These are phyloP conservation scores for Parambassis ranga DNA, from an alignment of 2,797 vertebrate genomes.

Conservation along the genomic window DNA sequence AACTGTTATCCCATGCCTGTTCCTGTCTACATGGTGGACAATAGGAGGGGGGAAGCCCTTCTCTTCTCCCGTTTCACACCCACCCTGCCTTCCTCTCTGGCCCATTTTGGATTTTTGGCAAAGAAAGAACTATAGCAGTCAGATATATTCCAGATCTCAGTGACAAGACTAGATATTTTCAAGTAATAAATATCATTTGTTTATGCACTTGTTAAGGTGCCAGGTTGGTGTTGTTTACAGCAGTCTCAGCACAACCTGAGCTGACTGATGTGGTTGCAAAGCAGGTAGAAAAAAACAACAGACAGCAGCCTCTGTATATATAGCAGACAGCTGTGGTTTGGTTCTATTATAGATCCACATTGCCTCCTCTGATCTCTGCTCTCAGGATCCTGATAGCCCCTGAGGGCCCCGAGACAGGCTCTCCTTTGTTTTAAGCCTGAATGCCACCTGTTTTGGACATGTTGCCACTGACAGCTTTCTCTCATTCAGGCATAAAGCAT, in stretches of 20 bases:
- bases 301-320: background rate
- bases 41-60: conserved; percentile 52
- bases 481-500: background rate
- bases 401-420: conserved; percentile 55
- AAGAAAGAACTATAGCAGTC: background rate
- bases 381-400: conserved; percentile 54
- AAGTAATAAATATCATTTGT: background rate
- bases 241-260: conserved; percentile 4
- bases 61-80: conserved; percentile 61
- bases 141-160: background rate
- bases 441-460: conserved; percentile 65
- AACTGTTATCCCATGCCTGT: conserved; percentile 62
- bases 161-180: background rate
- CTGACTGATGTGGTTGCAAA: conserved; percentile 35
- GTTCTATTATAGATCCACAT: conserved; percentile 39
- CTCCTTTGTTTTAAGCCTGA: conserved; percentile 56
- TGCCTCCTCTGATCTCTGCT: conserved; percentile 51
- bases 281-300: conserved; percentile 15
- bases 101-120: background rate
- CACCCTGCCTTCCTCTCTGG: conserved; percentile 17
- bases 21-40: conserved; percentile 54
- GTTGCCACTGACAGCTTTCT: conserved; percentile 48
- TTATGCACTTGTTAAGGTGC: background rate
- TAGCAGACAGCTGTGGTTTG: conserved; percentile 53
- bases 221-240: conserved; percentile 2